Evolutionary conservation across 2,113 vertebrate species (phyloP), one percentile per base, ranked within the genome.

Genomic region (Sardina pilchardus): DNA sequence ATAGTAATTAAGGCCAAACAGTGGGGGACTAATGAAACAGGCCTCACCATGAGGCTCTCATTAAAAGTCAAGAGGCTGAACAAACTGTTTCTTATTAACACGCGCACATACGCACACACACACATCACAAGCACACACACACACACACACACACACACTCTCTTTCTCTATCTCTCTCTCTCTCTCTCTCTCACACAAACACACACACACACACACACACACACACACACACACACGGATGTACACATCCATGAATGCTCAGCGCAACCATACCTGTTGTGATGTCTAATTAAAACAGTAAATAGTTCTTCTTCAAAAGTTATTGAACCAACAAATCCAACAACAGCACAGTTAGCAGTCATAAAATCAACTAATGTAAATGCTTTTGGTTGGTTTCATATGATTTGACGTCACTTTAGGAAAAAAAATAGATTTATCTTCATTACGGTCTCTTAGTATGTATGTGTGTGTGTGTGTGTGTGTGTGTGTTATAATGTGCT

Each of bases 41-140:
- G 16, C 71, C 71, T 78, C 71, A 78, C 71, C 71, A 78, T 78
- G 71, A 78, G 71, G 71, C 71, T 78, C 71, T 78, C 71, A 78
- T 78, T 78, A 78, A 78, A 78, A 78, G 71, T 78, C 71, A 78
- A 78, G 71, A 78, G 71, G 71, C 71, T 78, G 30, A 78, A 78
- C 71, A 78, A 78, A 78, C 71, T 36, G 71, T 34, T 78, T 34
- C 71, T 78, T 34, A 78, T 3, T 36, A 30, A 34, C 71, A 78
- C 71, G 39, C 12, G 10, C 67, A 75, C 30, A 36, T 1, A 36
- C 12, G 4, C 30, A 14, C 67, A 36, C 26, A 75, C 26, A 75
- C 6, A 63, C 56, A 63, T 7, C 56, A 63, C n/a, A 63, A 10
- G 24, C 56, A 63, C 56, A 63, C 17, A 63, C 56, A 63, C 56